A percentile compares a stretch with the other conserved stretches of the same genome.
phyloP scores from a whole-genome alignment of 2,797 vertebrate genomes.

The Salmo trutta region DNA sequence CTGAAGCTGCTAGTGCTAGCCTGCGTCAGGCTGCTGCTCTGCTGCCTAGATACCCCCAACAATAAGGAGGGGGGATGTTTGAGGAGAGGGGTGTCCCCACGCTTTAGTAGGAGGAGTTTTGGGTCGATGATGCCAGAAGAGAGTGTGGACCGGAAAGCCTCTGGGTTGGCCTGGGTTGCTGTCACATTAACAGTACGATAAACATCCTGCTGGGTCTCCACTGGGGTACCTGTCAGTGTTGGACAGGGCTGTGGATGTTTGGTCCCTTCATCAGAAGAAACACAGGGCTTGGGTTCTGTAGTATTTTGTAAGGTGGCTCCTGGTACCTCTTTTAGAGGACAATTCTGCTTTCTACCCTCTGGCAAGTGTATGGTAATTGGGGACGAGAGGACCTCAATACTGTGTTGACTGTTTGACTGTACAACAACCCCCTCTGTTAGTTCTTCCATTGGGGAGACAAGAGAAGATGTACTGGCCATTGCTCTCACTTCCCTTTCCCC shows the following conservation, averaged over 20 bases:
- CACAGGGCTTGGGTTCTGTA: conserved; percentile 43
- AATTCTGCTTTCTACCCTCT: conserved; percentile 30
- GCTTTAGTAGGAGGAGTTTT: conserved; percentile 73
- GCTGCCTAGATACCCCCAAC: conserved; percentile 56
- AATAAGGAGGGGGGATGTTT: conserved; percentile 59
- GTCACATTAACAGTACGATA: conserved; percentile 7
- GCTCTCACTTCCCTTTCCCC: conserved; percentile 52
- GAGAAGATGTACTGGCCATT: conserved; percentile 35
- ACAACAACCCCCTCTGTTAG: conserved; percentile 27
- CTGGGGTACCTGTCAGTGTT: conserved; percentile 33
- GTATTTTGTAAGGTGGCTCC: conserved; percentile 53
- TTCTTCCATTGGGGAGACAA: conserved; percentile 48
- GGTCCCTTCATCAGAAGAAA: conserved; percentile 46
- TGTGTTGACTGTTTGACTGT: conserved; percentile 14
- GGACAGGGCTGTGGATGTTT: conserved; percentile 36
- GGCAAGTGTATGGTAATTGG: conserved; percentile 25
- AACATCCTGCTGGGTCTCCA: conserved; percentile 44
- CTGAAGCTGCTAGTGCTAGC: conserved; percentile 25
- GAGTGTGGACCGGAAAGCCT: conserved; percentile 39
- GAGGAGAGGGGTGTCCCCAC: conserved; percentile 57
- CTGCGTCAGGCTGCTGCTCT: conserved; percentile 43
- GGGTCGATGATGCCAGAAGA: conserved; percentile 63
- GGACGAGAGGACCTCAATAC: neutral
- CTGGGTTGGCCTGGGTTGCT: conserved; percentile 50
- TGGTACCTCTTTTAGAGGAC: conserved; percentile 30